These are phyloP conservation scores for Drosophila mettleri DNA, from an alignment of 2,888 invertebrate genomes.

Conservation along the genomic window DNA sequence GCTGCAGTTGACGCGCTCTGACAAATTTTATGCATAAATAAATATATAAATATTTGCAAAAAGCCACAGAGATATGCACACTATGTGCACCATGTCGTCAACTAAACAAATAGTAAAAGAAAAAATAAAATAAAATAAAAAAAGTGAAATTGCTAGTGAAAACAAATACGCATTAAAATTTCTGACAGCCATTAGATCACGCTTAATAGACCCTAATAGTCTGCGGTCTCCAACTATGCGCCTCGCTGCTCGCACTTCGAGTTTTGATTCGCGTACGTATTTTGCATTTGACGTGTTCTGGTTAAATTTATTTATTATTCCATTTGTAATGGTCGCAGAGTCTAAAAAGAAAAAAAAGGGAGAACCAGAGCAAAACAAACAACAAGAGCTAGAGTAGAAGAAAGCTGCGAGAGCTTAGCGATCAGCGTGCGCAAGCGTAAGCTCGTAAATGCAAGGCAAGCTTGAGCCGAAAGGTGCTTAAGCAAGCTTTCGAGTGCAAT, in stretches of 20 bases:
- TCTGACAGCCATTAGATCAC: slow-evolving; percentile 64
- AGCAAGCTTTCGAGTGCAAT: no score
- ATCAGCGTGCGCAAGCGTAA: no score
- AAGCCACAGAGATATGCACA: slow-evolving; percentile 47
- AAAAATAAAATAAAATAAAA: no score
- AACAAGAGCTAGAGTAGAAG: no score
- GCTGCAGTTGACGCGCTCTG: slow-evolving; percentile 47
- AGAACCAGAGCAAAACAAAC: no score
- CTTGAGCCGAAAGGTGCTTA: no score
- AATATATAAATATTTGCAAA: slow-evolving; percentile 44
- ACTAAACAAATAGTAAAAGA: not conserved
- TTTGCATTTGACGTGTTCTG: slow-evolving; percentile 34
- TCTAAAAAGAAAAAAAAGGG: no score
- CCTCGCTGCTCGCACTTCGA: not conserved
- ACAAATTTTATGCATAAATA: slow-evolving; percentile 52
- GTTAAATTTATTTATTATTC: slow-evolving; percentile 41
- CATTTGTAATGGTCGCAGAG: no score
- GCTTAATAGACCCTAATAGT: slow-evolving; percentile 78
- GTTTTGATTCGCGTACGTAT: slow-evolving; percentile 14
- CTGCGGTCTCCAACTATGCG: slow-evolving; percentile 50
- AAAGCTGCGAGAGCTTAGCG: no score
- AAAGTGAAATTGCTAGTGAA: not conserved
- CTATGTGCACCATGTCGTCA: not conserved
- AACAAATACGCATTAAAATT: slow-evolving; percentile 24
- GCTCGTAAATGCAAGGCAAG: no score